Percentiles rank a stretch among this genome's conserved stretches.
phyloP scores from a whole-genome alignment of 2,113 vertebrate genomes.

The Fukomys damarensis region DNA sequence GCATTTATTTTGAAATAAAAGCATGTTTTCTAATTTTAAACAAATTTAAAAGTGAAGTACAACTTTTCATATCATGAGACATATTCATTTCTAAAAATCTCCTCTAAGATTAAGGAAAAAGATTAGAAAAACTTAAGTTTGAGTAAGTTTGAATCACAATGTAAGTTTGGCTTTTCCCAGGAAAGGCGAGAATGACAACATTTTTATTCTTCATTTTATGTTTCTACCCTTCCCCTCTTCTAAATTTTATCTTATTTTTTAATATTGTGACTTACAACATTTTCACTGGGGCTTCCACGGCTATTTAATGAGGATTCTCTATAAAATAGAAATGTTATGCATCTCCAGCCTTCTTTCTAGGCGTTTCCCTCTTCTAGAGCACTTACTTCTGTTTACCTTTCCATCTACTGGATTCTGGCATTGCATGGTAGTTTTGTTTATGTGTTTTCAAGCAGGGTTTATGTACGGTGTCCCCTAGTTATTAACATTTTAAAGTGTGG shows the following conservation, averaged over 20 bases:
- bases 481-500: background rate
- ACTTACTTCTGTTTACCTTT: background rate
- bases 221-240: background rate
- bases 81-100: background rate
- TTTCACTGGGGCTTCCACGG: background rate
- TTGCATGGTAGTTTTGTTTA: background rate
- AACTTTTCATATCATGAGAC: background rate
- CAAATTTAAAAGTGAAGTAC: background rate
- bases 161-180: background rate
- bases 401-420: background rate
- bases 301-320: background rate
- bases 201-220: background rate
- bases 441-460: background rate
- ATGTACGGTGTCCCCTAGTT: background rate
- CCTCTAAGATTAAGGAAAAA: background rate
- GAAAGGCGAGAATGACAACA: background rate
- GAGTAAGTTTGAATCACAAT: background rate
- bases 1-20: slow-evolving; percentile 19
- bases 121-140: background rate
- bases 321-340: background rate
- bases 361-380: background rate
- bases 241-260: background rate
- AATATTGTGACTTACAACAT: background rate
- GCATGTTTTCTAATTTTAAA: background rate
- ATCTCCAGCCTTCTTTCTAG: background rate